Base-by-base conservation (phyloP, 2,797 vertebrate species). In the Bradypodion ventrale region DNA sequence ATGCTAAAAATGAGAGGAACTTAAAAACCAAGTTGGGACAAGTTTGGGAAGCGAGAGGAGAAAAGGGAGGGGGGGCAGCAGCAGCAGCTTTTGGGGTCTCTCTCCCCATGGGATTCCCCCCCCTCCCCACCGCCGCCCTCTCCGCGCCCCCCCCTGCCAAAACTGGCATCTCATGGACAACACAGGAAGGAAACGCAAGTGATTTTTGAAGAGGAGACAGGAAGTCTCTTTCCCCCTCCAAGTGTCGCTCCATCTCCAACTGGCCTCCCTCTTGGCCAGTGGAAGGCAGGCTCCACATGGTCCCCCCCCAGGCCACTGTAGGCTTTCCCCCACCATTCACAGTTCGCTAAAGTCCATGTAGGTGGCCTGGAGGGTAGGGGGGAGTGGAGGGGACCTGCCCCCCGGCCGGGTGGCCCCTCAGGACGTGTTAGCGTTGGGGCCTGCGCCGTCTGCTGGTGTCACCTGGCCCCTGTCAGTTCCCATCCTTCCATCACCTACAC, bases 371-470 rank as follows among this genome's bases (percentile, higher is more conserved):
- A 84, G 49, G 87, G 85, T 72, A 83, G 73, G 84, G 86, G 88
- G 89, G 84, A 78, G 87, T 80, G 88, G 86, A 89, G 87, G 87
- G 90, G 90, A 89, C 42, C 44, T 82, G 72, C 80, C 85, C 87
- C 87, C 77, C 75, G 82, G 91, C 89, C 93, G 88, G 84, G 82
- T 82, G 44, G 82, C 86, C 91, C 92, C 96, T 98, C 97, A 98
- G 96, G 97, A 98, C 92, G 97, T 97, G 95, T 97, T 98, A 95
- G 95, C 95, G 94, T 98, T 96, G 94, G 97, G 93, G 93, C 97
- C 95, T 86, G 97, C 96, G 91, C 96, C 95, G 85, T 97, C 97
- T 87, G 97, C 95, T 85, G 97, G 93, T 94, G 97, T 96, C 92
- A 95, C 95, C 91, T 96, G 94, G 96, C 96, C 97, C 93, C 94